Evolutionary conservation across 2,888 invertebrate species (phyloP).

Genomic region (Mallateleia sp.): DNA sequence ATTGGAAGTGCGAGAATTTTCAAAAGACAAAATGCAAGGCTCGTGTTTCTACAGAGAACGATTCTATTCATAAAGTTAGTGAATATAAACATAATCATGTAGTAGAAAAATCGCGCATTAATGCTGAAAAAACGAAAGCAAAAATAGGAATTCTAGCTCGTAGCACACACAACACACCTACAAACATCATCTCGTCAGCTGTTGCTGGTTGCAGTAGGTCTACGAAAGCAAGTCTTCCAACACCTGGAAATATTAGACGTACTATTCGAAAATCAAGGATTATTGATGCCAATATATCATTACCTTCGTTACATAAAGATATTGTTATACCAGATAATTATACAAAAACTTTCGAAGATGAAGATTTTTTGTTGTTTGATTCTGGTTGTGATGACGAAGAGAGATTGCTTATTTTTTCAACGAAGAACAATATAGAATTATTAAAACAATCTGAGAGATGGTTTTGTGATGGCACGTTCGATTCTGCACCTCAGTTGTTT

Average conservation of each 20-base stretch:
- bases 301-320: not conserved
- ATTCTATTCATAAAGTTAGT: slow-evolving; percentile 1
- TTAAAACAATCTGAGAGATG: slow-evolving; percentile 11
- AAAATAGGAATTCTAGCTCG: not conserved
- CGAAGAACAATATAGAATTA: slow-evolving; percentile 7
- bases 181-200: slow-evolving; percentile 3
- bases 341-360: slow-evolving; percentile 4
- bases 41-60: not conserved
- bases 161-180: slow-evolving; percentile 18
- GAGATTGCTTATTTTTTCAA: slow-evolving; percentile 3
- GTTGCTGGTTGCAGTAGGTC: slow-evolving; percentile 11
- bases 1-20: too few relatives aligned
- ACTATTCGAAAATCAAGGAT: not conserved
- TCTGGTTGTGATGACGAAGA: slow-evolving; percentile 12
- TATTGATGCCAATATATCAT: not conserved
- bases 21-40: slow-evolving; percentile 2
- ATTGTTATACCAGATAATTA: slow-evolving; percentile 12
- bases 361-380: slow-evolving; percentile 5
- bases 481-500: slow-evolving; percentile 2
- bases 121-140: not conserved
- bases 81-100: slow-evolving; percentile 26
- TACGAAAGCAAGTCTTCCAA: not conserved
- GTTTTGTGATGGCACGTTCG: slow-evolving; percentile 17
- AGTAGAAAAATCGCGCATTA: slow-evolving; percentile 2
- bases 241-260: not conserved